Conservation (phyloP, 2,888 invertebrate species). For the Eupelmus urozonus region DNA sequence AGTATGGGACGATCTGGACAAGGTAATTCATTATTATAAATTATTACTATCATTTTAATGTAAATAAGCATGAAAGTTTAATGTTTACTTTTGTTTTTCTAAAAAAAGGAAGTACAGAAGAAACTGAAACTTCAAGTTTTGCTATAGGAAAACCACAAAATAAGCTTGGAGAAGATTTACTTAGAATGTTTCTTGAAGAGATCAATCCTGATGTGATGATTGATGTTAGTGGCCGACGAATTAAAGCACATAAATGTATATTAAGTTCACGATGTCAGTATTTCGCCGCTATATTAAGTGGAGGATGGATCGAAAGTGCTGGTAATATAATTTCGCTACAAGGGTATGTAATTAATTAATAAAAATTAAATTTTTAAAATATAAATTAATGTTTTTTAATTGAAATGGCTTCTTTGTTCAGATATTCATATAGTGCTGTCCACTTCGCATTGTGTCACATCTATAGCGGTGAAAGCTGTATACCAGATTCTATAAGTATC, state of each 20-base stretch:
- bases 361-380: not conserved
- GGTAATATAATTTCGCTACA: constrained; percentile 91
- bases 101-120: constrained; percentile 75
- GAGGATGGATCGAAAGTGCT: constrained; percentile 89
- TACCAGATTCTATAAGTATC: constrained; percentile 91
- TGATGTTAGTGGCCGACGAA: constrained; percentile 88
- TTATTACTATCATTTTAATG: too few relatives aligned
- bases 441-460: constrained; percentile 95
- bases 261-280: constrained; percentile 94
- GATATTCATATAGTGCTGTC: constrained; percentile 90
- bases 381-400: not conserved
- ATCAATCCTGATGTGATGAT: constrained; percentile 92
- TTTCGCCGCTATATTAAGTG: constrained; percentile 93
- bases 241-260: constrained; percentile 95
- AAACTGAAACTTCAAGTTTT: constrained; percentile 78
- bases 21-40: constrained; percentile 69
- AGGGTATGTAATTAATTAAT: constrained; percentile 79
- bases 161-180: constrained; percentile 89
- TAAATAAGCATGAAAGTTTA: not conserved
- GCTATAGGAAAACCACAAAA: constrained; percentile 73
- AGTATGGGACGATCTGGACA: constrained; percentile 78
- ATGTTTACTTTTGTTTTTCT: not conserved
- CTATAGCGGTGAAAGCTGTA: constrained; percentile 93
- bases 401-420: constrained; percentile 69
- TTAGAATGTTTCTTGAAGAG: constrained; percentile 94